Conservation (phyloP, 2,888 invertebrate species). For the Amphipyra tragopoginis region DNA sequence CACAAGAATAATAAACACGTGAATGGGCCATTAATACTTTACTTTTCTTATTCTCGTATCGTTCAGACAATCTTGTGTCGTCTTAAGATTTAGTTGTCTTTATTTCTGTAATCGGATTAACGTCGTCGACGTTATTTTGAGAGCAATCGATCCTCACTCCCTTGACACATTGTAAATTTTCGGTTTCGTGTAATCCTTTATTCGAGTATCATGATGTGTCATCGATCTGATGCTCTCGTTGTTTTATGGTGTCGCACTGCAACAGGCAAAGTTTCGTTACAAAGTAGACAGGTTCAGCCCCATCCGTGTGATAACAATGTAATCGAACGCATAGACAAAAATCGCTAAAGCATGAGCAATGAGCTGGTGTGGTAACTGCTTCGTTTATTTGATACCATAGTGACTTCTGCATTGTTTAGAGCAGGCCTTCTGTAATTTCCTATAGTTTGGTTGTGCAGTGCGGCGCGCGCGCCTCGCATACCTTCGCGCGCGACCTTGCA, state of each 20-base stretch:
- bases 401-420: neutral
- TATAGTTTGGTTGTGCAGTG: conserved; percentile 21
- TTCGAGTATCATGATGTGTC: conserved; percentile 26
- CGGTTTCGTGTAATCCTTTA: conserved; percentile 36
- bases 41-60: conserved; percentile 41
- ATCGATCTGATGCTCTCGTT: conserved; percentile 14
- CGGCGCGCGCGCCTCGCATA: conserved; percentile 63
- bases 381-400: too few species aligned
- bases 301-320: neutral
- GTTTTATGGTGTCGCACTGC: neutral
- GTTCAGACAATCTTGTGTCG: conserved; percentile 26
- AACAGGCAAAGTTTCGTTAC: neutral
- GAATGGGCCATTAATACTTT: conserved; percentile 54
- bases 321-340: too few species aligned
- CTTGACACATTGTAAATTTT: conserved; percentile 40
- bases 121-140: conserved; percentile 43
- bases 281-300: neutral
- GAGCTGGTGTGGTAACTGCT: too few species aligned
- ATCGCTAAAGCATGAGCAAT: neutral
- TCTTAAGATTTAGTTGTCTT: conserved; percentile 41
- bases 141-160: conserved; percentile 42
- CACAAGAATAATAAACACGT: conserved; percentile 51
- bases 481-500: conserved; percentile 72
- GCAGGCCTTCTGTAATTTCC: conserved; percentile 31
- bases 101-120: conserved; percentile 55